These are phyloP conservation scores for Aradus depressus DNA, from an alignment of 2,888 invertebrate genomes.

Conservation along the genomic window DNA sequence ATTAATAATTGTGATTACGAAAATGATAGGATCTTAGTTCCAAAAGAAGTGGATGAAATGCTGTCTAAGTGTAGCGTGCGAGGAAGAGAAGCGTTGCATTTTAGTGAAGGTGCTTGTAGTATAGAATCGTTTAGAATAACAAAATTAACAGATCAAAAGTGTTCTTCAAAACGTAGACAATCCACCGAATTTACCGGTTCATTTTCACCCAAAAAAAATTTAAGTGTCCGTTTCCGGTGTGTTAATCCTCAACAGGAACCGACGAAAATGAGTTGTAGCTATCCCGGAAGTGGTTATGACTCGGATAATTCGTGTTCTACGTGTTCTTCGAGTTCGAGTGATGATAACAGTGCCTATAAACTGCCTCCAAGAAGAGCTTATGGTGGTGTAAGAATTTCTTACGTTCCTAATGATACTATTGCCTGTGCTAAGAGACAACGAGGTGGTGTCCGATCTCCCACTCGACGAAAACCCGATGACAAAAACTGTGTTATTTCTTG, in stretches of 20 bases:
- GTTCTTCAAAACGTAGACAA: slow-evolving; percentile 33
- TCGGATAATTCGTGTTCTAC: slow-evolving; percentile 78
- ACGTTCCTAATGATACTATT: slow-evolving; percentile 84
- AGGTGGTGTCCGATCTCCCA: slow-evolving; percentile 15
- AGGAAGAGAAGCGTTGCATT: slow-evolving; percentile 34
- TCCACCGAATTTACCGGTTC: slow-evolving; percentile 29
- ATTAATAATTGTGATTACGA: slow-evolving; percentile 17
- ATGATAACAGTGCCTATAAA: slow-evolving; percentile 78
- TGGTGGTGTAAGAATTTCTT: slow-evolving; percentile 80
- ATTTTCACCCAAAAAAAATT: slow-evolving; percentile 28
- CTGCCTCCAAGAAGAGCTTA: slow-evolving; percentile 72
- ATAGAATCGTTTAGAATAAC: slow-evolving; percentile 36
- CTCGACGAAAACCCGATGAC: slow-evolving; percentile 29
- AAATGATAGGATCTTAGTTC: slow-evolving; percentile 28
- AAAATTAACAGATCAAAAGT: not conserved
- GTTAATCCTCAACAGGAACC: slow-evolving; percentile 20
- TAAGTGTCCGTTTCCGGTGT: slow-evolving; percentile 25
- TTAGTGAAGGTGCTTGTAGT: slow-evolving; percentile 23
- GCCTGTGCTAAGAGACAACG: slow-evolving; percentile 55
- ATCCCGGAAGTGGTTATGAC: slow-evolving; percentile 44
- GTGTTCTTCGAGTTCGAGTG: slow-evolving; percentile 62
- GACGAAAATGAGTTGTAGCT: slow-evolving; percentile 16
- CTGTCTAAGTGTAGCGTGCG: slow-evolving; percentile 35
- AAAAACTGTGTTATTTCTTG: slow-evolving; percentile 30
- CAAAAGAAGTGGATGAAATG: slow-evolving; percentile 36